Evolutionary conservation across 2,797 vertebrate species (phyloP).

Genomic region (Pyrocephalus nanus): DNA sequence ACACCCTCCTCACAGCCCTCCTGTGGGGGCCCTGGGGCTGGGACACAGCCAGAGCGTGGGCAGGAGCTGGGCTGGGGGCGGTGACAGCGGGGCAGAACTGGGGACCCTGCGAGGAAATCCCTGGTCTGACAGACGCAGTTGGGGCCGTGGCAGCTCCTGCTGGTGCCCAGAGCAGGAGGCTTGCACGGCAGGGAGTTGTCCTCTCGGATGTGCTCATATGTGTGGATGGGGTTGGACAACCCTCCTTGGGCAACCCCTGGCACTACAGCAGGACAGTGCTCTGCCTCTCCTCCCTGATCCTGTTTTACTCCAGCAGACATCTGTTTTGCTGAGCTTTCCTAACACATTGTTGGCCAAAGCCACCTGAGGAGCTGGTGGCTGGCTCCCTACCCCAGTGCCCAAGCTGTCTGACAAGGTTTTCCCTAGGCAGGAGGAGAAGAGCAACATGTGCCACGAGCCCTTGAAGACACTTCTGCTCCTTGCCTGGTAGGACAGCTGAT

Average conservation of each 20-base stretch:
- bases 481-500: background rate
- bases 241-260: background rate
- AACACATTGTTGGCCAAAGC: background rate
- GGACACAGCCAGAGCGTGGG: accelerated
- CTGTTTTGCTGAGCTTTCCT: background rate
- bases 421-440: background rate
- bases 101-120: background rate
- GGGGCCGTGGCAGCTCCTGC: background rate
- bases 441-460: background rate
- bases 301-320: background rate
- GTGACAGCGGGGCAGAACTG: background rate
- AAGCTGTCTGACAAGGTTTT: background rate
- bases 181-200: background rate
- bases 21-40: background rate
- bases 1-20: background rate
- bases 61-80: background rate
- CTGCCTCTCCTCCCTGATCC: background rate
- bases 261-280: background rate
- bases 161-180: background rate
- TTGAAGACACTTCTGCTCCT: background rate
- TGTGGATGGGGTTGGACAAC: background rate
- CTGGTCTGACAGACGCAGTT: accelerated
- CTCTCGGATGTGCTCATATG: background rate
- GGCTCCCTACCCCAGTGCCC: background rate
- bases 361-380: background rate